These are phyloP conservation scores for Lynx canadensis DNA, from an alignment of 2,113 vertebrate species.

Conservation along the genomic window DNA sequence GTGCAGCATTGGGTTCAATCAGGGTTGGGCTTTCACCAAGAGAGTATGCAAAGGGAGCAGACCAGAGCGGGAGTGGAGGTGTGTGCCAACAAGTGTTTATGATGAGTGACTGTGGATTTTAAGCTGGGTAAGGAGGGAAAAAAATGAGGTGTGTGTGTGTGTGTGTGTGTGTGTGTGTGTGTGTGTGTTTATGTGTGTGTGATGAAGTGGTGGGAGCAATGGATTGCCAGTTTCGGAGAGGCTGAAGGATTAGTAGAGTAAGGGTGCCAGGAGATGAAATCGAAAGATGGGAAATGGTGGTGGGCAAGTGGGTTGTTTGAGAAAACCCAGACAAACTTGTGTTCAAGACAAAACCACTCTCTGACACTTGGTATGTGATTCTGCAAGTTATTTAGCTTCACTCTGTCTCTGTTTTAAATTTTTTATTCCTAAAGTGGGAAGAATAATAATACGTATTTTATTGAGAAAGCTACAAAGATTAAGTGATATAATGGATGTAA, in stretches of 20 bases:
- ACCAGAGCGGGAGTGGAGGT: background rate
- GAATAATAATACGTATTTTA: background rate
- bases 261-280: background rate
- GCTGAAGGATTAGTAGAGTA: background rate
- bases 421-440: background rate
- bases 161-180: too few relatives aligned
- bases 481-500: background rate
- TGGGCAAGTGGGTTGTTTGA: background rate
- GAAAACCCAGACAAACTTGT: background rate
- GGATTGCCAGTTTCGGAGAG: background rate
- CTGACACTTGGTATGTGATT: background rate
- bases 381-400: background rate
- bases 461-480: background rate
- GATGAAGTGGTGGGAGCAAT: background rate
- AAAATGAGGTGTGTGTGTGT: background rate
- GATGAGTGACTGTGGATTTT: background rate
- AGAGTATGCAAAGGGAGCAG: background rate
- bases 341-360: background rate
- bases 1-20: background rate
- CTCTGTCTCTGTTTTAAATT: background rate
- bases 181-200: too few relatives aligned
- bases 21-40: background rate
- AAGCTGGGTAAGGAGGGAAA: background rate
- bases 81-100: background rate
- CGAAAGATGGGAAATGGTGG: background rate